Conservation (phyloP, 1,140 invertebrate genomes). For the Aricia agestis region DNA sequence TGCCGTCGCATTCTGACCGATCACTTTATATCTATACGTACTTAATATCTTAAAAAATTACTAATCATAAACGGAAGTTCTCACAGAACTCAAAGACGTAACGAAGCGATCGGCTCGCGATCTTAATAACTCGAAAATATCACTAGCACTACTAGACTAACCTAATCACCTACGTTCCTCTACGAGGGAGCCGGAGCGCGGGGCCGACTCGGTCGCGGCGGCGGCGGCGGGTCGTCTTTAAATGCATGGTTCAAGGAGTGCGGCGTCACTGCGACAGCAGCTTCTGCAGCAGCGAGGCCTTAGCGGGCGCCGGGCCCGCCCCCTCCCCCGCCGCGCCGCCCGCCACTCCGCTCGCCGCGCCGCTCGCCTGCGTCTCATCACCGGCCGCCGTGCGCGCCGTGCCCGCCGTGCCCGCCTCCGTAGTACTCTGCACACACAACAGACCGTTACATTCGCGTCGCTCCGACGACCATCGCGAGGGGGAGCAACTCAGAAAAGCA, state of each 20-base stretch:
- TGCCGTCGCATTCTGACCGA: constrained; percentile 50
- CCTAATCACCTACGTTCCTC: constrained; percentile 26
- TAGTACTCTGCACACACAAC: constrained; percentile 80
- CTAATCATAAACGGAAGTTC: constrained; percentile 37
- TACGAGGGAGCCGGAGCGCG: constrained; percentile 48
- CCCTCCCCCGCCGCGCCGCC: constrained; percentile 30
- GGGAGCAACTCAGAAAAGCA: constrained; percentile 2
- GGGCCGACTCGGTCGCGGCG: constrained; percentile 35
- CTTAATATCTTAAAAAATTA: constrained; percentile 41
- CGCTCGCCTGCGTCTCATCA: constrained; percentile 31
- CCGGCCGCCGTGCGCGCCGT: constrained; percentile 43
- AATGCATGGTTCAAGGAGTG: constrained; percentile 37
- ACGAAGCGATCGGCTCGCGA: constrained; percentile 42
- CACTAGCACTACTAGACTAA: constrained; percentile 68
- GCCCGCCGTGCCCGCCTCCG: constrained; percentile 80
- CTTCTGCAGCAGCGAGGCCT: constrained; percentile 86
- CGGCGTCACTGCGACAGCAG: constrained; percentile 84
- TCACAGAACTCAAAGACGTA: constrained; percentile 45
- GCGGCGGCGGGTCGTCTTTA: constrained; percentile 41
- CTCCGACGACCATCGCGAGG: background rate
- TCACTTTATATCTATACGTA: constrained; percentile 47
- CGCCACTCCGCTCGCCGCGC: constrained; percentile 39
- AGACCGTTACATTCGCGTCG: constrained; percentile 15
- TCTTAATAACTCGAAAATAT: constrained; percentile 56
- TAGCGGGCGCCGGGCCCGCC: constrained; percentile 72